Evolutionary conservation across 2,113 vertebrate genomes (phyloP).

Genomic region (Lepus timidus): DNA sequence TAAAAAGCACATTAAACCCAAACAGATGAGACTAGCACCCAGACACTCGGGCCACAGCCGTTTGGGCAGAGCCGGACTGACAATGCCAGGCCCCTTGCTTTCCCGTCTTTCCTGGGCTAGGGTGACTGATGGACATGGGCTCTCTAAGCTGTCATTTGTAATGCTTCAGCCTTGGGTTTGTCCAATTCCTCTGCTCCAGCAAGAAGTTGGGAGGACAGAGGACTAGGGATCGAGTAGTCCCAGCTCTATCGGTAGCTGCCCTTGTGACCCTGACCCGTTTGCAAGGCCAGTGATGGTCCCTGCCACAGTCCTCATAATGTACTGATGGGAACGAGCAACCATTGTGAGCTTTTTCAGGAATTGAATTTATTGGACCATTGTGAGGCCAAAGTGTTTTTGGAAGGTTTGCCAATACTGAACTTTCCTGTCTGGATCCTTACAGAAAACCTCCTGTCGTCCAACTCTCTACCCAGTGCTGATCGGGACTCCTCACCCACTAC

Average conservation of each 20-base stretch:
- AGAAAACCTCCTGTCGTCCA: slow-evolving; percentile 89
- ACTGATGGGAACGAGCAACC: slow-evolving; percentile 6
- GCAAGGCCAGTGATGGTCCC: background rate
- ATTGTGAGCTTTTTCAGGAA: slow-evolving; percentile 54
- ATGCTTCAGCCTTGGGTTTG: background rate
- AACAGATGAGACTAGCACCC: background rate
- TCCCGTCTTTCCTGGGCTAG: background rate
- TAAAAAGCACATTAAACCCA: slow-evolving; percentile 43
- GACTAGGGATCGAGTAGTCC: background rate
- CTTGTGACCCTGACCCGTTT: background rate
- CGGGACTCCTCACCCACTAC: slow-evolving; percentile 89
- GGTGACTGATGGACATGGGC: background rate
- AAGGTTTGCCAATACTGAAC: background rate
- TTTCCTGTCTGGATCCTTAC: slow-evolving; percentile 69
- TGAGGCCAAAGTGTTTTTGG: background rate
- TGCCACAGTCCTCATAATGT: background rate
- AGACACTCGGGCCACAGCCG: background rate
- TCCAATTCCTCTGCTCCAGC: background rate
- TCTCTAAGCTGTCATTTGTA: background rate
- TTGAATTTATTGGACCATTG: background rate
- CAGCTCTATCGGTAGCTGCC: background rate
- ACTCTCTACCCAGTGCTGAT: slow-evolving; percentile 89
- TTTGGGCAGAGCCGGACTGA: background rate
- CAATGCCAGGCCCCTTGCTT: background rate
- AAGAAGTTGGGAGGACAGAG: background rate